A percentile compares a stretch with the other conserved stretches of the same genome.
phyloP scores from a whole-genome alignment of 2,888 invertebrate species.

The Agapostemon virescens region DNA sequence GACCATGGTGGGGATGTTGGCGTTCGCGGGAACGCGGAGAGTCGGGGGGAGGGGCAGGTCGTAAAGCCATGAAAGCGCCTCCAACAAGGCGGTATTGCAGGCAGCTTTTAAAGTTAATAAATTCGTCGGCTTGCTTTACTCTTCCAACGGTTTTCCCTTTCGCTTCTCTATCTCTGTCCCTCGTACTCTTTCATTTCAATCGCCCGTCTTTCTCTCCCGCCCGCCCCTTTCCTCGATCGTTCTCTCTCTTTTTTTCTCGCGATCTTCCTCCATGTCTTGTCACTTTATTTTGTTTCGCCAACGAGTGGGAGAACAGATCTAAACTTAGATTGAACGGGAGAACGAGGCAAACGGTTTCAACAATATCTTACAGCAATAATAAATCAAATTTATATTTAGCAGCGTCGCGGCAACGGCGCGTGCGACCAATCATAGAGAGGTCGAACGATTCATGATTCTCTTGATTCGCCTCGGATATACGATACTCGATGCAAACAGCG shows the following conservation, averaged over 20 bases:
- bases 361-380: slow-evolving; percentile 76
- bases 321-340: slow-evolving; percentile 73
- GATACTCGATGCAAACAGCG: too few species aligned
- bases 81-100: slow-evolving; percentile 70
- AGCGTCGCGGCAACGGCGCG: slow-evolving; percentile 26
- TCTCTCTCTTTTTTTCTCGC: slow-evolving; percentile 28
- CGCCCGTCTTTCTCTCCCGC: slow-evolving; percentile 25
- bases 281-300: slow-evolving; percentile 46
- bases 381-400: slow-evolving; percentile 76
- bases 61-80: slow-evolving; percentile 70
- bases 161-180: slow-evolving; percentile 34
- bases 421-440: slow-evolving; percentile 6
- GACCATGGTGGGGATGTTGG: slow-evolving; percentile 12
- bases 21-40: slow-evolving; percentile 31
- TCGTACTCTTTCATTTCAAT: slow-evolving; percentile 43
- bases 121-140: slow-evolving; percentile 70
- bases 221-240: slow-evolving; percentile 34
- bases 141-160: slow-evolving; percentile 59
- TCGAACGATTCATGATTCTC: neutral
- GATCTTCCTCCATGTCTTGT: slow-evolving; percentile 11
- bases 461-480: neutral
- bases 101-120: slow-evolving; percentile 78
- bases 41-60: slow-evolving; percentile 49
- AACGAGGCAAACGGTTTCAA: slow-evolving; percentile 76
- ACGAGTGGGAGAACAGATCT: slow-evolving; percentile 59